phyloP scores from a whole-genome alignment of 1,140 invertebrate genomes.

The Planococcus citri region DNA sequence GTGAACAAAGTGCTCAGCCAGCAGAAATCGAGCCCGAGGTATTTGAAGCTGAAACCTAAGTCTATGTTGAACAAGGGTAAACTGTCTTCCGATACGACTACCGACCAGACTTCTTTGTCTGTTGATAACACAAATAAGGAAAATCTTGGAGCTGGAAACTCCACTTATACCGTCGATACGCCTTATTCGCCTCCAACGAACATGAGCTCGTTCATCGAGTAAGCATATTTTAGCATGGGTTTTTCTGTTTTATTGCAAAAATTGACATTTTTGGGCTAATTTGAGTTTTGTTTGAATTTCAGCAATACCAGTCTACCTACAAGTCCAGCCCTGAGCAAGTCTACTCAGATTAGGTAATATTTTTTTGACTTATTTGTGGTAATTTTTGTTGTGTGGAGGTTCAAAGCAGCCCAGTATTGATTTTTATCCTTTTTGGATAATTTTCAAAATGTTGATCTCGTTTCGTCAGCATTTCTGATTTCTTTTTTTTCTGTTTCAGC shows the following conservation, averaged over 20 bases:
- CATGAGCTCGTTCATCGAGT: background rate
- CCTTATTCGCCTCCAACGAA: background rate
- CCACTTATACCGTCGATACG: background rate
- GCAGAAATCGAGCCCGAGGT: background rate
- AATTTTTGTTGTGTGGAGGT: no score
- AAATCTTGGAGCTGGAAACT: background rate
- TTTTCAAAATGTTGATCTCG: no score
- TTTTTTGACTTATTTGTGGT: no score
- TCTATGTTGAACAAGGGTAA: background rate
- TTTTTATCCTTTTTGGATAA: no score
- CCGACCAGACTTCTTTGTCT: background rate
- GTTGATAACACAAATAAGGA: background rate
- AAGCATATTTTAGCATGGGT: background rate
- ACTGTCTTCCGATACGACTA: background rate
- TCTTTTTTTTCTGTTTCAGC: background rate
- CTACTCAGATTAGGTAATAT: no score
- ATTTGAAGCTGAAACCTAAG: slow-evolving; percentile 5
- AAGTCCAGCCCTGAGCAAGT: background rate
- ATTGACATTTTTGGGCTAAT: background rate
- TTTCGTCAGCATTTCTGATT: no score
- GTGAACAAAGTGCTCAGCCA: background rate
- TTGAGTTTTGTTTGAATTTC: no score
- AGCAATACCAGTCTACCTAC: background rate
- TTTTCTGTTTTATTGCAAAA: background rate
- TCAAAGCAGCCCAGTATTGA: no score